Conservation (phyloP, 2,797 vertebrate species). For the Nannoperca australis region DNA sequence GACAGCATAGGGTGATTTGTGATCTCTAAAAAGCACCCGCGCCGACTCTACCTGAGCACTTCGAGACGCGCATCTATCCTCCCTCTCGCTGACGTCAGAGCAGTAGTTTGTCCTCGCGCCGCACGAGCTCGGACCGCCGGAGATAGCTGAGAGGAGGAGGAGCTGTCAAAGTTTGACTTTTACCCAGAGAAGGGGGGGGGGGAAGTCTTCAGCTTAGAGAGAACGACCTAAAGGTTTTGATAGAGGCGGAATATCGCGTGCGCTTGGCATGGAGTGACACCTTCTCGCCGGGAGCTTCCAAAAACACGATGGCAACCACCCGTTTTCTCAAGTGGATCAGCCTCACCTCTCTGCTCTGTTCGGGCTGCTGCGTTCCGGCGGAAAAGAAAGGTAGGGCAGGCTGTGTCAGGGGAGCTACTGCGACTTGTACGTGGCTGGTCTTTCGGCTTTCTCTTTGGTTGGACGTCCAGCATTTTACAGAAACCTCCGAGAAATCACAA, state of each 20-base stretch:
- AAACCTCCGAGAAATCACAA: conserved; percentile 45
- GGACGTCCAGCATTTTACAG: conserved; percentile 17
- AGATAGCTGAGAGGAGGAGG: conserved; percentile 77
- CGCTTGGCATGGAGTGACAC: conserved; percentile 75
- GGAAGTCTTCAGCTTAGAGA: conserved; percentile 24
- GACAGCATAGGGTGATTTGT: not conserved
- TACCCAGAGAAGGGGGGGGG: conserved; percentile 41
- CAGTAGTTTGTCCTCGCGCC: conserved; percentile 50
- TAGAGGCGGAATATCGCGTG: conserved; percentile 49
- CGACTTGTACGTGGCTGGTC: conserved; percentile 14
- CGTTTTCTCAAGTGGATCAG: conserved; percentile 71
- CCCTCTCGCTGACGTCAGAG: conserved; percentile 80
- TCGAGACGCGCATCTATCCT: conserved; percentile 55
- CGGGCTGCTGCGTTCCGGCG: conserved; percentile 69
- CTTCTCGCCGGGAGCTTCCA: conserved; percentile 34
- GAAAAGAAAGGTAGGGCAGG: conserved; percentile 83
- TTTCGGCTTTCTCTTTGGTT: conserved; percentile 11
- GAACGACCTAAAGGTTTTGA: not conserved
- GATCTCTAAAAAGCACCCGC: not conserved
- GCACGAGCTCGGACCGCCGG: conserved; percentile 42
- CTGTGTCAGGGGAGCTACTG: conserved; percentile 20
- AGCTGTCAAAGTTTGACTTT: conserved; percentile 84
- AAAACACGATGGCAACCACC: conserved; percentile 75
- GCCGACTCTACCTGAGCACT: conserved; percentile 56
- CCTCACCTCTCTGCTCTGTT: conserved; percentile 74